Percentiles rank a stretch among this genome's conserved stretches.
phyloP scores from a whole-genome alignment of 2,113 vertebrate species.

The Fregetta grallaria region DNA sequence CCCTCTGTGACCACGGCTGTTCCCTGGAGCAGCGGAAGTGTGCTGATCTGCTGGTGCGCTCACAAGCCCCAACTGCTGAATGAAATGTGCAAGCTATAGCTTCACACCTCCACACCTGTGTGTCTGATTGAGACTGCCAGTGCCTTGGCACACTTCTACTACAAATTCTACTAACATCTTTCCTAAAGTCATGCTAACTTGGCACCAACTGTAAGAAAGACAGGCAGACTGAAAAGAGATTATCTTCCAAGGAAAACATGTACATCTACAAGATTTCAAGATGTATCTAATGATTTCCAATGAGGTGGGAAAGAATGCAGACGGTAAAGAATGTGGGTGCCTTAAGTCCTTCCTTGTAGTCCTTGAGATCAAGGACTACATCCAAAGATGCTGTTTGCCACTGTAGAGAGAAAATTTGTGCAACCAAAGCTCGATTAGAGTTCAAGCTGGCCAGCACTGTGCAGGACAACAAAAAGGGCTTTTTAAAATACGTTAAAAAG shows the following conservation, averaged over 20 bases:
- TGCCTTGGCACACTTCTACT: not conserved
- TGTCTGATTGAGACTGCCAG: not conserved
- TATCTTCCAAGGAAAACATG: not conserved
- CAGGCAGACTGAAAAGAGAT: not conserved
- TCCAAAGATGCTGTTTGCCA: not conserved
- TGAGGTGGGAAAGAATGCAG: not conserved
- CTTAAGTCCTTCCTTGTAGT: not conserved
- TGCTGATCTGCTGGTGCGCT: not conserved
- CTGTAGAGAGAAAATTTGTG: not conserved
- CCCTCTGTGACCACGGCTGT: fast-evolving
- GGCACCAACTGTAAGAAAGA: not conserved
- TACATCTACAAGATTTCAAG: not conserved
- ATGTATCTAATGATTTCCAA: not conserved
- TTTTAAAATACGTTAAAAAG: too few relatives aligned
- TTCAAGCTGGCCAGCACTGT: not conserved
- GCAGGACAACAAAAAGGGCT: too few relatives aligned
- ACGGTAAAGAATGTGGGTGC: fast-evolving
- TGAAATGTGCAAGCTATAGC: fast-evolving
- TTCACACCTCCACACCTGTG: not conserved
- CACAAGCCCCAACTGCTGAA: not conserved
- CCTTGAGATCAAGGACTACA: not conserved
- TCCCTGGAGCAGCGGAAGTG: not conserved
- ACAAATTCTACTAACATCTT: not conserved
- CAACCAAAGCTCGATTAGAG: not conserved
- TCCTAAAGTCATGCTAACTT: not conserved